Percentiles rank a stretch among this genome's conserved stretches.
Evolutionary conservation across 2,797 vertebrate genomes (phyloP).

Genomic region (Gymnoscopelus braueri): DNA sequence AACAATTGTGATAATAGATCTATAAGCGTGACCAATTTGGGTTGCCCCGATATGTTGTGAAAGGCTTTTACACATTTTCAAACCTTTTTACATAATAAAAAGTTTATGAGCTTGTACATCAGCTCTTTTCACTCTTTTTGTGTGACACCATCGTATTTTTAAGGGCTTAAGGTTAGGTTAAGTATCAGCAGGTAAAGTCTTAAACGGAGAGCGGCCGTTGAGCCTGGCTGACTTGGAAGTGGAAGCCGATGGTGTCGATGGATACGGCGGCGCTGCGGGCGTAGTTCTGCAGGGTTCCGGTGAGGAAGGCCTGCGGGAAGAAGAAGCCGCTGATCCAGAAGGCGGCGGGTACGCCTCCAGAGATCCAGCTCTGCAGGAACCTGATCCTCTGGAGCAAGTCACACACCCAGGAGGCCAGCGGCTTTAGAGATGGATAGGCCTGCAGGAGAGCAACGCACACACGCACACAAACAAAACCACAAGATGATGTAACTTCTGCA

Average conservation of each 20-base stretch:
- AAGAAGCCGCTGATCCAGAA: constrained; percentile 96
- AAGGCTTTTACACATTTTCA: too few relatives aligned
- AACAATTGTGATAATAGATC: too few relatives aligned
- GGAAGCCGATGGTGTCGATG: constrained; percentile 88
- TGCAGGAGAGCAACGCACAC: constrained; percentile 40
- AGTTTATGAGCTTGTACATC: too few relatives aligned
- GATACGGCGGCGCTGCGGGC: constrained; percentile 84
- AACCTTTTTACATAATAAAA: too few relatives aligned
- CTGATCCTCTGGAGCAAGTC: constrained; percentile 86
- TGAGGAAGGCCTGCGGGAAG: constrained; percentile 93
- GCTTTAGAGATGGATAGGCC: constrained; percentile 92
- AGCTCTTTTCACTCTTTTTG: too few relatives aligned
- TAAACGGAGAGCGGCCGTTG: too few relatives aligned
- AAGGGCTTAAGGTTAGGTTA: too few relatives aligned
- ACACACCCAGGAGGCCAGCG: constrained; percentile 89
- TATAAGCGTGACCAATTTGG: too few relatives aligned
- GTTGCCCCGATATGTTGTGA: too few relatives aligned
- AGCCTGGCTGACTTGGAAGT: constrained; percentile 83
- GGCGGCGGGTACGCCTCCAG: constrained; percentile 82
- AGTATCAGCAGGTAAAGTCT: too few relatives aligned
- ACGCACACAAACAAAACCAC: not conserved
- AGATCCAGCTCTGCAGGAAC: constrained; percentile 88
- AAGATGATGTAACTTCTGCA: not conserved
- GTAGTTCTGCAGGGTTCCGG: constrained; percentile 91
- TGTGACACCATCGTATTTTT: too few relatives aligned